phyloP scores from a whole-genome alignment of 2,797 vertebrate species.

The Botia almorhae region DNA sequence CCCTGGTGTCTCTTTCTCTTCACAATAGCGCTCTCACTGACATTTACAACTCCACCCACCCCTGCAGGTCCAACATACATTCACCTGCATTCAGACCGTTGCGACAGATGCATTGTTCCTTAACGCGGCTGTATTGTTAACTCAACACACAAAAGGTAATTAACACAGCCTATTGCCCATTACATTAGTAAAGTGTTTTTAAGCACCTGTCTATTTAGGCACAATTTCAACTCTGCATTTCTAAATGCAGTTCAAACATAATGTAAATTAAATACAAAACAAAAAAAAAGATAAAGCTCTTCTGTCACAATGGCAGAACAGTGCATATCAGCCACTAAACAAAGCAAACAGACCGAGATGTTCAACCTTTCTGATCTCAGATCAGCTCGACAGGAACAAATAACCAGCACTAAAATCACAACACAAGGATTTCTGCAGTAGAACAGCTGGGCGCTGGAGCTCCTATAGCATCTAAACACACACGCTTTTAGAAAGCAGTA shows the following conservation, averaged over 20 bases:
- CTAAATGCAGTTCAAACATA: background rate
- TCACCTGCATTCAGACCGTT: constrained; percentile 63
- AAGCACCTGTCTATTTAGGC: background rate
- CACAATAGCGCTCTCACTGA: constrained; percentile 61
- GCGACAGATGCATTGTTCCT: constrained; percentile 42
- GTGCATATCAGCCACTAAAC: background rate
- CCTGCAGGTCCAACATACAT: constrained; percentile 63
- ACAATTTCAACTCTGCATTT: constrained; percentile 8
- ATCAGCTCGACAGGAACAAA: constrained; percentile 70
- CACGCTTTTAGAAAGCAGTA: constrained; percentile 69
- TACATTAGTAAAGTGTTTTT: constrained; percentile 11
- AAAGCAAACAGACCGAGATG: background rate
- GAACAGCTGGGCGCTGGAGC: constrained; percentile 70
- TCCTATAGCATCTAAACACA: constrained; percentile 68
- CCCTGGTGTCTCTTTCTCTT: constrained; percentile 63
- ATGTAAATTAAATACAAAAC: background rate
- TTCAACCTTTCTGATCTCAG: constrained; percentile 61
- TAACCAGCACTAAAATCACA: constrained; percentile 57
- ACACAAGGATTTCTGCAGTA: constrained; percentile 73
- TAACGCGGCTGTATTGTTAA: constrained; percentile 53
- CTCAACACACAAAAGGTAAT: constrained; percentile 43
- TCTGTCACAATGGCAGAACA: background rate
- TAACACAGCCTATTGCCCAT: constrained; percentile 31
- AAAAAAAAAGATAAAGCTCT: background rate
- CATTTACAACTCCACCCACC: constrained; percentile 54